These are phyloP conservation scores for Dasyprocta punctata DNA, from an alignment of 2,113 vertebrate species.

Conservation along the genomic window DNA sequence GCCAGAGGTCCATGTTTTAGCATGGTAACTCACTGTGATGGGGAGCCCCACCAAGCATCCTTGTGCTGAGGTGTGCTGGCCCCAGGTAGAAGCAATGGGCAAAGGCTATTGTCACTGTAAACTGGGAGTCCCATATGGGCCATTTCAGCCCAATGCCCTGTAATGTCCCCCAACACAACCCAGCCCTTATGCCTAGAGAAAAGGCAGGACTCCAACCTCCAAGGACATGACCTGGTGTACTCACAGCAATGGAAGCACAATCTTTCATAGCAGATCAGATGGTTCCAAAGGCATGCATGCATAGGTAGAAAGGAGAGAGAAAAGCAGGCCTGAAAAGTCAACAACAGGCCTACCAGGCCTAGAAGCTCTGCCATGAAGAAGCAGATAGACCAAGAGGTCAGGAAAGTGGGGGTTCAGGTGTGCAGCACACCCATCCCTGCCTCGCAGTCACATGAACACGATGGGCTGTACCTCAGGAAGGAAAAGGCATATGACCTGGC, in stretches of 20 bases:
- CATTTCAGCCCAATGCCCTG: neutral
- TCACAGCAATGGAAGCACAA: neutral
- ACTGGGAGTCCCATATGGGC: neutral
- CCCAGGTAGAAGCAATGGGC: neutral
- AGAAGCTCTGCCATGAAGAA: neutral
- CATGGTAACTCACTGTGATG: neutral
- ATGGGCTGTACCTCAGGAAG: neutral
- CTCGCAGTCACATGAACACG: neutral
- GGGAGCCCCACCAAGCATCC: neutral
- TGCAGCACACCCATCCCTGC: fast-evolving
- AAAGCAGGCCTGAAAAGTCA: too few relatives aligned
- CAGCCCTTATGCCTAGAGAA: neutral
- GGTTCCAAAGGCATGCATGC: fast-evolving
- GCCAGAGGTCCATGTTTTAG: too few relatives aligned
- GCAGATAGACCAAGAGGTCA: neutral
- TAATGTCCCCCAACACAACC: neutral
- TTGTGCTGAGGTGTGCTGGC: neutral
- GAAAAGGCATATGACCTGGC: neutral
- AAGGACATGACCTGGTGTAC: neutral
- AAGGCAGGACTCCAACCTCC: neutral
- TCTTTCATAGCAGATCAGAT: neutral
- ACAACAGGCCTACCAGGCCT: neutral
- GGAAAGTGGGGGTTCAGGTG: neutral
- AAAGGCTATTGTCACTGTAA: neutral
- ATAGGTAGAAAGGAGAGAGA: neutral